Conservation (phyloP, 1,140 invertebrate genomes). For the Homalodisca vitripennis region DNA sequence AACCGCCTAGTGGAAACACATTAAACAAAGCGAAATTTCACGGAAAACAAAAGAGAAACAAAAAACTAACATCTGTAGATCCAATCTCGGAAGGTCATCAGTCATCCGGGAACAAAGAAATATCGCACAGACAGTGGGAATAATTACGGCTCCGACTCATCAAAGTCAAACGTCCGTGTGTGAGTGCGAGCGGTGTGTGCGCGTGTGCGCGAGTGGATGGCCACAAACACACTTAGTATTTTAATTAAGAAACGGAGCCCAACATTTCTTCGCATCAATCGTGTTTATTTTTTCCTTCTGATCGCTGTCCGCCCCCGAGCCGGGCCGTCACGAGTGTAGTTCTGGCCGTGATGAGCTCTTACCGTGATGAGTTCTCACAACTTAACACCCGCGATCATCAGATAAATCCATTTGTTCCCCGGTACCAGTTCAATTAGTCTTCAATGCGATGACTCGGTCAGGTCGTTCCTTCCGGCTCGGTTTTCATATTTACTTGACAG, state of each 20-base stretch:
- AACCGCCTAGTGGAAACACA: background rate
- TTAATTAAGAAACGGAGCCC: conserved; percentile 25
- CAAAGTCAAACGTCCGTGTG: conserved; percentile 16
- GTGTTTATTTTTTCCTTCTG: conserved; percentile 19
- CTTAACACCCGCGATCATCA: conserved; percentile 9
- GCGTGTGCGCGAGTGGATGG: background rate
- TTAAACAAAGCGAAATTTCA: conserved; percentile 21
- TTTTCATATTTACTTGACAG: background rate
- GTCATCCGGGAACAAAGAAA: conserved; percentile 23
- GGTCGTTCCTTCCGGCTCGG: too few relatives aligned
- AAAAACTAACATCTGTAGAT: conserved; percentile 26
- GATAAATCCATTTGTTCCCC: conserved; percentile 19
- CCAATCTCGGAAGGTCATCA: conserved; percentile 15
- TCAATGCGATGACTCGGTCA: background rate
- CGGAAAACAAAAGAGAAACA: conserved; percentile 20
- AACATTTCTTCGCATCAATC: conserved; percentile 21
- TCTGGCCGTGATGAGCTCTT: too few relatives aligned
- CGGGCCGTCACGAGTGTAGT: background rate
- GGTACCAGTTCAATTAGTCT: conserved; percentile 9
- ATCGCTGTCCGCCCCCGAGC: conserved; percentile 19
- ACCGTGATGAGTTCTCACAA: conserved; percentile 15
- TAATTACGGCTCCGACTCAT: conserved; percentile 20
- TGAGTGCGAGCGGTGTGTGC: background rate
- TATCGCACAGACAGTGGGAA: conserved; percentile 23
- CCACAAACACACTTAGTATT: conserved; percentile 21